Conservation (phyloP, 64 coral and sea anemone species). For the Pachyseris speciosa region DNA sequence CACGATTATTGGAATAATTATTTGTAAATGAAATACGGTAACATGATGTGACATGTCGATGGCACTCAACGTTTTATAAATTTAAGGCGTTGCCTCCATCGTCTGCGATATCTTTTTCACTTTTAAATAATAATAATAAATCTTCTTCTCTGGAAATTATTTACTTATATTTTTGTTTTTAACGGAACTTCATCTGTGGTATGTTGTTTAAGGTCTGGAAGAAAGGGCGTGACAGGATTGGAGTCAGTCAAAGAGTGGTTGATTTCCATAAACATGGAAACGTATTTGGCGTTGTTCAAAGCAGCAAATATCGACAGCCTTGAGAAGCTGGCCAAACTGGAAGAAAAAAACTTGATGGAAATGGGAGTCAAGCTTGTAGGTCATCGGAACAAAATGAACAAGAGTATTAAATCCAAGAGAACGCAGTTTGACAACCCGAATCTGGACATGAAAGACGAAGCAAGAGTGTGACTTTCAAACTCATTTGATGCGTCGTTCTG, state of each 20-base stretch:
- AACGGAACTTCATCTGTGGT: no score
- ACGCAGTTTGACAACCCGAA: neutral
- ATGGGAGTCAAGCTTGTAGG: constrained; percentile 68
- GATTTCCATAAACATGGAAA: constrained; percentile 61
- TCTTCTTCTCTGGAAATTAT: no score
- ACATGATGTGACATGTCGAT: no score
- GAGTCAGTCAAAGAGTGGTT: constrained; percentile 70
- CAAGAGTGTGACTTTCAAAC: neutral
- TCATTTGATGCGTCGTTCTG: no score
- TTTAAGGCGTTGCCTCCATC: no score
- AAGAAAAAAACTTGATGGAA: constrained; percentile 54
- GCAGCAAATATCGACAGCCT: constrained; percentile 60
- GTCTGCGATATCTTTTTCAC: no score
- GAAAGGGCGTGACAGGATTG: neutral
- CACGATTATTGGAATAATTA: no score
- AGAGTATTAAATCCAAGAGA: constrained; percentile 60
- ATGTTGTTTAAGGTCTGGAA: no score
- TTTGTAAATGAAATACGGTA: no score
- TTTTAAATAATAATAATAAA: no score
- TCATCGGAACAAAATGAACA: constrained; percentile 81
- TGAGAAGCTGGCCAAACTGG: constrained; percentile 28
- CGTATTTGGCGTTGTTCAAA: constrained; percentile 39
- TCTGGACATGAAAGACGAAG: neutral
- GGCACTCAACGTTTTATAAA: no score
- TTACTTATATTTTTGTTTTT: no score